Evolutionary conservation across 2,113 vertebrate genomes (phyloP).

Genomic region (Cyprinodon tularosa): DNA sequence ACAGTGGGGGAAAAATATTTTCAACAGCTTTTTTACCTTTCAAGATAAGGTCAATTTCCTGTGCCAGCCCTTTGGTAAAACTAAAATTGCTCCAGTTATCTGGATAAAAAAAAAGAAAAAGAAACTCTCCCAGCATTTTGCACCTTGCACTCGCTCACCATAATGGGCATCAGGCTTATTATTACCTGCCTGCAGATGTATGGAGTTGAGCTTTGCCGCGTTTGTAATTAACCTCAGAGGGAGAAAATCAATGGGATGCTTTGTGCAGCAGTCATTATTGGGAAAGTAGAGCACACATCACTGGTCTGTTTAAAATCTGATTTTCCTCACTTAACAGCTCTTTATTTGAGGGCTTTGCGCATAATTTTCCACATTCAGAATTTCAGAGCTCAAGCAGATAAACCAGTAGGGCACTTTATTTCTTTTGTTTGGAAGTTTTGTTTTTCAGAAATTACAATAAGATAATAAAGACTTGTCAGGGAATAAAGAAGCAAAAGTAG

Average conservation of each 20-base stretch:
- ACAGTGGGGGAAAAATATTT: conserved; percentile 31
- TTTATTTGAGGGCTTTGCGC: conserved; percentile 16
- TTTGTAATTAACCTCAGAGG: conserved; percentile 65
- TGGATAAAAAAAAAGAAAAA: conserved; percentile 3
- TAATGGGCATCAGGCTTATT: background rate
- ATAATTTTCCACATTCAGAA: conserved; percentile 24
- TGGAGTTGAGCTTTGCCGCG: conserved; percentile 24
- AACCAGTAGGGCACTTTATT: background rate
- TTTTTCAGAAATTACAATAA: too few species aligned
- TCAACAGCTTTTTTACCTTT: conserved; percentile 21
- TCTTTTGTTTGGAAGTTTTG: too few species aligned
- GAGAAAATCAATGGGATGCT: conserved; percentile 58
- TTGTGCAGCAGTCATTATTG: conserved; percentile 37
- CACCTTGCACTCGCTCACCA: background rate
- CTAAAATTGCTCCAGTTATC: conserved; percentile 22
- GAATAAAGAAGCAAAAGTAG: too few species aligned
- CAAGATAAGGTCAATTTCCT: conserved; percentile 33
- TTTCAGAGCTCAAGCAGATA: conserved; percentile 13
- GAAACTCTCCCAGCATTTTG: conserved; percentile 14
- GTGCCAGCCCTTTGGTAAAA: background rate
- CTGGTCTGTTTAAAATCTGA: conserved; percentile 38
- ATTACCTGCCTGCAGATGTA: conserved; percentile 18
- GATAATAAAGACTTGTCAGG: too few species aligned
- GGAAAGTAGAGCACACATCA: conserved; percentile 20
- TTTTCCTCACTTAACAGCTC: conserved; percentile 37